These are phyloP conservation scores for Turdus rufiventris DNA, from an alignment of 2,113 vertebrate species.

Conservation along the genomic window DNA sequence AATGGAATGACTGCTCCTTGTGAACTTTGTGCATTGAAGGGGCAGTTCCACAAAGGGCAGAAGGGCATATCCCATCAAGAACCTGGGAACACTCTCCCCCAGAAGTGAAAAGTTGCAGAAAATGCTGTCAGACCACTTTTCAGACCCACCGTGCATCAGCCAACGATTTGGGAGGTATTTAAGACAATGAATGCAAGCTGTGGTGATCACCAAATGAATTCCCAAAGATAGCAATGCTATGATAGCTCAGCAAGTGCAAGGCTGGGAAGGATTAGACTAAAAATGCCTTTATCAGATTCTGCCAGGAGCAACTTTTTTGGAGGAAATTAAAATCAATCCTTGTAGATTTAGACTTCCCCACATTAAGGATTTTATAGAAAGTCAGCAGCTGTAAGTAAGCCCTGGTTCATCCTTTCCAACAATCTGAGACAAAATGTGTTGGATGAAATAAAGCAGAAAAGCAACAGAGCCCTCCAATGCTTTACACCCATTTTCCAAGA, in stretches of 20 bases:
- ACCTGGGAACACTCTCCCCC: neutral
- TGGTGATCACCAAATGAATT: neutral
- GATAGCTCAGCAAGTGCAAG: conserved; percentile 3
- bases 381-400: neutral
- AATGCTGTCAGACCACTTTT: conserved; percentile 11
- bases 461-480: neutral
- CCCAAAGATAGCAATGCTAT: neutral
- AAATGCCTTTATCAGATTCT: conserved; percentile 48
- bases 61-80: neutral
- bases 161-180: conserved; percentile 11
- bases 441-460: neutral
- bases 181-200: conserved; percentile 51
- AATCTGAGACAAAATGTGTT: neutral
- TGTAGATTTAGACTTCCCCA: conserved; percentile 27
- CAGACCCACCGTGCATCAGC: neutral
- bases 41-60: neutral
- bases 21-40: neutral
- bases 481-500: neutral
- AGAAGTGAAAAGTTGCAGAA: neutral
- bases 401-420: neutral
- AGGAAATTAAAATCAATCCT: conserved; percentile 60
- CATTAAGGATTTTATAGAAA: neutral
- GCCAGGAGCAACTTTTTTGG: conserved; percentile 30
- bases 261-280: conserved; percentile 44
- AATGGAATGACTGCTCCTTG: rapidly evolving